Evolutionary conservation across 1,140 invertebrate species (phyloP).

Genomic region (Nebria ingens): DNA sequence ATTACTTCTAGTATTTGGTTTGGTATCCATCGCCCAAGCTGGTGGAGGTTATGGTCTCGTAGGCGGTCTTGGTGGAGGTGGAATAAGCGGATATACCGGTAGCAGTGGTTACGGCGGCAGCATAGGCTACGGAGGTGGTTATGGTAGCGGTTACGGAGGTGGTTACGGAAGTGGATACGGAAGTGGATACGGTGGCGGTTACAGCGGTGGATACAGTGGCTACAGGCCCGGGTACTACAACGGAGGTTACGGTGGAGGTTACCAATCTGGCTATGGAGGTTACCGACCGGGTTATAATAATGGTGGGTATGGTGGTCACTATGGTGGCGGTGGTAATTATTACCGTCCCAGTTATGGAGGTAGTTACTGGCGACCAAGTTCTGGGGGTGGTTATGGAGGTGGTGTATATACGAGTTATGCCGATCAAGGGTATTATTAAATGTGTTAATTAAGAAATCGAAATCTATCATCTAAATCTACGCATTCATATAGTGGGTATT

Average conservation of each 20-base stretch:
- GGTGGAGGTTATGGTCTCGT: not conserved
- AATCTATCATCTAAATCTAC: too few species aligned
- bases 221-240: constrained; percentile 12
- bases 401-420: not conserved
- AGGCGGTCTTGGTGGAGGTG: not conserved
- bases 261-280: constrained; percentile 10
- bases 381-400: constrained; percentile 4
- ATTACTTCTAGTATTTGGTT: constrained; percentile 12
- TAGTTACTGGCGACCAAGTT: constrained; percentile 9
- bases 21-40: constrained; percentile 2
- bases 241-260: constrained; percentile 10
- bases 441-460: too few species aligned
- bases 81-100: not conserved
- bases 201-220: constrained; percentile 9
- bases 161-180: constrained; percentile 11
- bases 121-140: constrained; percentile 11
- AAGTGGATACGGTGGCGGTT: constrained; percentile 8
- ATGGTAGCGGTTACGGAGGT: constrained; percentile 6
- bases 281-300: too few species aligned
- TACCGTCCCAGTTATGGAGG: constrained; percentile 6
- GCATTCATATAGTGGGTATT: too few species aligned
- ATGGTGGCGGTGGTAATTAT: constrained; percentile 10
- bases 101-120: constrained; percentile 7
- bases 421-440: not conserved
- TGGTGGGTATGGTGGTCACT: too few species aligned